These are phyloP conservation scores for Chloroclystis v-ata DNA, from an alignment of 2,888 invertebrate genomes.

Conservation along the genomic window DNA sequence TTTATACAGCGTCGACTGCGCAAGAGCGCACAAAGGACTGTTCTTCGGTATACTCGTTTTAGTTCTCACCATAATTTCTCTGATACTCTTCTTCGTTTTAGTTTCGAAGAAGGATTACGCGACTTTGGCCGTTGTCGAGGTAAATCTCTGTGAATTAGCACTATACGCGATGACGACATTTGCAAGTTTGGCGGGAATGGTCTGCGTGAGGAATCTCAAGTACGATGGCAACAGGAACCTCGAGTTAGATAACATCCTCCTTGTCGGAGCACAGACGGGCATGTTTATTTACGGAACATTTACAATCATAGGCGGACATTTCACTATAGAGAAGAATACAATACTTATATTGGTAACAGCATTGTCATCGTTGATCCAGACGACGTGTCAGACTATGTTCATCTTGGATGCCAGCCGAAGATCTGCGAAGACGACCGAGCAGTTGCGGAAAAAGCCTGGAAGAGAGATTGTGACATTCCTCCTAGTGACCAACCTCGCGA, in stretches of 20 bases:
- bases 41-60: slow-evolving; percentile 93
- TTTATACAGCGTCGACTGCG: slow-evolving; percentile 95
- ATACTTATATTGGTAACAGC: slow-evolving; percentile 90
- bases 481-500: slow-evolving; percentile 91
- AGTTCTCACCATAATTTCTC: slow-evolving; percentile 92
- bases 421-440: slow-evolving; percentile 87
- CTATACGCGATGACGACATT: slow-evolving; percentile 91
- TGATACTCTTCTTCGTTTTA: slow-evolving; percentile 93
- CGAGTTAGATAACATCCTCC: slow-evolving; percentile 91
- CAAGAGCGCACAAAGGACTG: slow-evolving; percentile 93
- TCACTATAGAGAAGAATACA: slow-evolving; percentile 88
- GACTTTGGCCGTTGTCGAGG: slow-evolving; percentile 90
- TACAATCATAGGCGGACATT: slow-evolving; percentile 95
- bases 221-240: slow-evolving; percentile 90
- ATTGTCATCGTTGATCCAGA: slow-evolving; percentile 90
- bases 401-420: slow-evolving; percentile 93
- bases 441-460: slow-evolving; percentile 92
- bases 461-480: slow-evolving; percentile 95
- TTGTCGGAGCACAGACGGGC: slow-evolving; percentile 95
- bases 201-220: slow-evolving; percentile 89
- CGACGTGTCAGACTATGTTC: slow-evolving; percentile 93
- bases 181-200: slow-evolving; percentile 92
- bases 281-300: slow-evolving; percentile 96
- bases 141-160: slow-evolving; percentile 91
- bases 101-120: slow-evolving; percentile 89